These are phyloP conservation scores for Nestor notabilis DNA, from an alignment of 2,113 vertebrate species.

Conservation along the genomic window DNA sequence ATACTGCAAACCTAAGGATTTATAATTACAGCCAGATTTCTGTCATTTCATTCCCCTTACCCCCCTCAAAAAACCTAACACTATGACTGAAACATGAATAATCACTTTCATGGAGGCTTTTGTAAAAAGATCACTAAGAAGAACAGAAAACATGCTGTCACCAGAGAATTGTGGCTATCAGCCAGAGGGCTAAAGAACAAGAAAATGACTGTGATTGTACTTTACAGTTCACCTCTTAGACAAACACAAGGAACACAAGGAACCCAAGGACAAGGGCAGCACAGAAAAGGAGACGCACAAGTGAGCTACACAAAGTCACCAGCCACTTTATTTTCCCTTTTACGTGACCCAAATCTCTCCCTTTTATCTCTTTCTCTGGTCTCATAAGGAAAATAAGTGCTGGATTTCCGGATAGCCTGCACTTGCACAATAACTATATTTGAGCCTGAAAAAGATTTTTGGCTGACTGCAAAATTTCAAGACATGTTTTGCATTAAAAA, in stretches of 20 bases:
- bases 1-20: neutral
- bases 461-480: slow-evolving; percentile 10
- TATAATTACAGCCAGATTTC: neutral
- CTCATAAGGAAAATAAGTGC: slow-evolving; percentile 35
- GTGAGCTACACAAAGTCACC: neutral
- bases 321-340: neutral
- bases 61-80: neutral
- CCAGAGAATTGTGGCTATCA: slow-evolving; percentile 18
- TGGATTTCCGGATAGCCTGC: neutral
- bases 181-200: neutral
- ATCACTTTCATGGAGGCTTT: neutral
- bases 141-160: neutral
- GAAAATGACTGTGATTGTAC: slow-evolving; percentile 35
- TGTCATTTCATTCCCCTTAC: neutral
- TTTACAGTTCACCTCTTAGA: neutral
- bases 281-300: neutral
- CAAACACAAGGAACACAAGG: neutral
- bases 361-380: slow-evolving; percentile 10
- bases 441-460: slow-evolving; percentile 4
- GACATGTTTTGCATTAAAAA: slow-evolving; percentile 18
- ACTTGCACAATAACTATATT: neutral
- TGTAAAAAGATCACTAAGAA: neutral
- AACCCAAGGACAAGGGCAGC: slow-evolving; percentile 23
- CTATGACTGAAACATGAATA: neutral
- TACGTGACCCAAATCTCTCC: slow-evolving; percentile 22